Conservation (phyloP, 1,140 invertebrate genomes). For the Nasonia giraulti region DNA sequence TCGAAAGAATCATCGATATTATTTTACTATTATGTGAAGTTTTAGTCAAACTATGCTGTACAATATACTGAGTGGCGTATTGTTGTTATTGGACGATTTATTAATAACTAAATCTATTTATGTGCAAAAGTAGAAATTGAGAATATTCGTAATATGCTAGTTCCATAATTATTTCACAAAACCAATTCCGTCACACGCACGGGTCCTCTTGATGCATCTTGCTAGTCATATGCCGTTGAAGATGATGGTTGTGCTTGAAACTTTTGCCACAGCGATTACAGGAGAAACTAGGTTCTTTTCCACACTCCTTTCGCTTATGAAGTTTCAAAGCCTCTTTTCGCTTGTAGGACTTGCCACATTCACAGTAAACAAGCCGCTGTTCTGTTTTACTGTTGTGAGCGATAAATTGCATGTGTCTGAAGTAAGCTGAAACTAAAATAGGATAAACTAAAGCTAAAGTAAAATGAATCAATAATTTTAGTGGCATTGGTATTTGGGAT, state of each 20-base stretch:
- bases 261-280: constrained; percentile 60
- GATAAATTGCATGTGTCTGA: neutral
- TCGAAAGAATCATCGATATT: neutral
- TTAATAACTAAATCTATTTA: neutral
- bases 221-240: constrained; percentile 59
- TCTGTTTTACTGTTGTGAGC: neutral
- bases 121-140: neutral
- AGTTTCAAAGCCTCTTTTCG: constrained; percentile 62
- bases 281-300: constrained; percentile 16
- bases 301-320: constrained; percentile 66
- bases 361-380: neutral
- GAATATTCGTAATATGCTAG: neutral
- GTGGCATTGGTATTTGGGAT: neutral
- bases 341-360: constrained; percentile 59
- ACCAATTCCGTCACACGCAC: neutral
- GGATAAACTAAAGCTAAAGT: neutral
- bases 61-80: neutral
- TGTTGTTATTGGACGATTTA: neutral
- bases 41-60: neutral
- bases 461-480: constrained; percentile 1
- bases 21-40: neutral
- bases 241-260: constrained; percentile 67
- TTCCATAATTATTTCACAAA: neutral
- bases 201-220: constrained; percentile 16
- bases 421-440: constrained; percentile 7